Percentiles rank a stretch among this genome's conserved stretches.
These are phyloP conservation scores for Ostrea denselamellosa DNA, from an alignment of 1,140 invertebrate species.

Conservation along the genomic window DNA sequence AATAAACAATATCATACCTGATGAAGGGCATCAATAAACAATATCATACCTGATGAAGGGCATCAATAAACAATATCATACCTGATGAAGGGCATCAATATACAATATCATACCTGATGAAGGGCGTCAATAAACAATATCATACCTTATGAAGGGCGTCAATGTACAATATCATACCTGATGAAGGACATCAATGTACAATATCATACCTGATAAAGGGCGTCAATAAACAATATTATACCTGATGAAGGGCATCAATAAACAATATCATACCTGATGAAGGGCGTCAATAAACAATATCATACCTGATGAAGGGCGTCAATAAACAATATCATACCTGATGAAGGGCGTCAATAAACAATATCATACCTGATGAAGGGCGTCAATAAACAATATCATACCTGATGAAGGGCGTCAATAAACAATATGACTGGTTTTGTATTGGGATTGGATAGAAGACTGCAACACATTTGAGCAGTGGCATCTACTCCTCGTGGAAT, in stretches of 20 bases:
- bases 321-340: constrained; percentile 68
- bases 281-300: background rate
- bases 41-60: constrained; percentile 56
- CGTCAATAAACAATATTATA: background rate
- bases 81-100: constrained; percentile 70
- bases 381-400: constrained; percentile 75
- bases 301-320: constrained; percentile 68
- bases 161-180: constrained; percentile 66
- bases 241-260: background rate
- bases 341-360: constrained; percentile 75
- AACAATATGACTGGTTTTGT: constrained; percentile 74
- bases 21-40: background rate
- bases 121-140: constrained; percentile 75
- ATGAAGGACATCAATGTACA: background rate
- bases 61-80: constrained; percentile 74
- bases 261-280: background rate
- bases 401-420: constrained; percentile 74
- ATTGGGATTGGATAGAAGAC: constrained; percentile 75
- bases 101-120: constrained; percentile 65
- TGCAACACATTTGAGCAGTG: constrained; percentile 74
- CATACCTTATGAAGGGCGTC: constrained; percentile 66
- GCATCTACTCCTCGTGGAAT: constrained; percentile 74
- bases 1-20: background rate
- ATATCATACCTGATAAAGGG: background rate
- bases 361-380: constrained; percentile 63